Evolutionary conservation across 2,797 vertebrate species (phyloP).

Genomic region (Gymnoscopelus microlampas): DNA sequence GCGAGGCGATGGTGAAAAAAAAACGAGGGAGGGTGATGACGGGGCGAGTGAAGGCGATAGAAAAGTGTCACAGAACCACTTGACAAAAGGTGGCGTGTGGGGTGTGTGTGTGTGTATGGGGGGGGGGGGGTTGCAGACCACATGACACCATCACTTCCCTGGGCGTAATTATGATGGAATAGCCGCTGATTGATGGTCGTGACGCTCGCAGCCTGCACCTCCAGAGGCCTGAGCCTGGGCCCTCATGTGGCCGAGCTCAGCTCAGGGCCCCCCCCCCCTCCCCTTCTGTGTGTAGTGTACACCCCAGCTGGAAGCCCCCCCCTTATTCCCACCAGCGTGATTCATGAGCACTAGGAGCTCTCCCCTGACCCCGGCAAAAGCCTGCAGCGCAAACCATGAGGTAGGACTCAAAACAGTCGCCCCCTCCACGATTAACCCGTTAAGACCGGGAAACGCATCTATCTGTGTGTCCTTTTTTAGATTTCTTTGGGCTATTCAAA

Average conservation of each 20-base stretch:
- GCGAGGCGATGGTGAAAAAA: not conserved
- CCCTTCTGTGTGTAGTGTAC: conserved; percentile 49
- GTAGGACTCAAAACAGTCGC: conserved; percentile 76
- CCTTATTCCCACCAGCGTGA: conserved; percentile 69
- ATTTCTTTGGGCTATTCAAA: too few species aligned
- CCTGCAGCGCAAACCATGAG: conserved; percentile 74
- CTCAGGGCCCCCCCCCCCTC: conserved; percentile 5
- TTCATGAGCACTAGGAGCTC: conserved; percentile 73
- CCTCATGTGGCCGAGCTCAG: conserved; percentile 50
- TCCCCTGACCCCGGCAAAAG: conserved; percentile 63
- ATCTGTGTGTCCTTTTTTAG: too few species aligned
- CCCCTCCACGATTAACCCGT: conserved; percentile 72
- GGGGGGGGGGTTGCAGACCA: conserved; percentile 37
- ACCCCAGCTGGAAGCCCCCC: conserved; percentile 61
- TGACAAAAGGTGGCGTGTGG: conserved; percentile 23
- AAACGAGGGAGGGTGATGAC: conserved; percentile 28
- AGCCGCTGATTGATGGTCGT: conserved; percentile 73
- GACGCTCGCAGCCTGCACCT: conserved; percentile 60
- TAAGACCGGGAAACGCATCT: too few species aligned
- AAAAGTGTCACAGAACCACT: conserved; percentile 27
- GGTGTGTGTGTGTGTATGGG: not conserved
- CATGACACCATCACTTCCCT: conserved; percentile 49
- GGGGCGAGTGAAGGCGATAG: conserved; percentile 31
- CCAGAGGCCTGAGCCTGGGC: conserved; percentile 55
- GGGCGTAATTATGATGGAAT: conserved; percentile 71